phyloP scores from a whole-genome alignment of 2,888 invertebrate species.

The Drosophila antonietae region DNA sequence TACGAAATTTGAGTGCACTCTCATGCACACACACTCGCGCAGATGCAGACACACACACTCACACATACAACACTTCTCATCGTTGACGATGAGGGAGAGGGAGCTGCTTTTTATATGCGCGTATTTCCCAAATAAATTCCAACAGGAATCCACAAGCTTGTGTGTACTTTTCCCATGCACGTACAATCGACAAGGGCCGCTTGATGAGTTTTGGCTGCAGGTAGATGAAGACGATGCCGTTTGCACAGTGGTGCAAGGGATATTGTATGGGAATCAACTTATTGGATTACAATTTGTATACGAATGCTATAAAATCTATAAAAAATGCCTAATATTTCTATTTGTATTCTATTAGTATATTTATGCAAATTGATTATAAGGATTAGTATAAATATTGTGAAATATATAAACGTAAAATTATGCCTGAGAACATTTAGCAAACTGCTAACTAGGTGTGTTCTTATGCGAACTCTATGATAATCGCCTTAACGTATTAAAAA shows the following conservation, averaged over 20 bases:
- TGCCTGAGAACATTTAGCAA: neutral
- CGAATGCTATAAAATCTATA: no score
- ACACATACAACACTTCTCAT: slow-evolving; percentile 37
- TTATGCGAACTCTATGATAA: slow-evolving; percentile 10
- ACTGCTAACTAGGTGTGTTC: slow-evolving; percentile 1
- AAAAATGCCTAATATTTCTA: neutral
- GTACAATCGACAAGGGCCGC: slow-evolving; percentile 81
- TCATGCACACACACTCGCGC: slow-evolving; percentile 52
- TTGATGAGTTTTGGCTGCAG: slow-evolving; percentile 78
- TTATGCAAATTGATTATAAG: neutral
- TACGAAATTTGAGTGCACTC: slow-evolving; percentile 80
- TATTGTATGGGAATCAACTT: neutral
- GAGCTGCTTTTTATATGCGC: slow-evolving; percentile 68
- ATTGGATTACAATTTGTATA: slow-evolving; percentile 30
- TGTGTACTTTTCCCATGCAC: slow-evolving; percentile 83
- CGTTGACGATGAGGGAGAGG: slow-evolving; percentile 52
- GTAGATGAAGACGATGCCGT: slow-evolving; percentile 65
- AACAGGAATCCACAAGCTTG: slow-evolving; percentile 82
- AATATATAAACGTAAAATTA: neutral
- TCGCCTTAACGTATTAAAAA: slow-evolving; percentile 27
- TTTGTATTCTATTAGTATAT: neutral
- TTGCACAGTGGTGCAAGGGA: slow-evolving; percentile 56
- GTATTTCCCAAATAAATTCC: slow-evolving; percentile 83
- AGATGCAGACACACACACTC: slow-evolving; percentile 10
- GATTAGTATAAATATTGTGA: slow-evolving; percentile 7